Base-by-base conservation (phyloP, 2,797 vertebrate species). In the Thaleichthys pacificus region DNA sequence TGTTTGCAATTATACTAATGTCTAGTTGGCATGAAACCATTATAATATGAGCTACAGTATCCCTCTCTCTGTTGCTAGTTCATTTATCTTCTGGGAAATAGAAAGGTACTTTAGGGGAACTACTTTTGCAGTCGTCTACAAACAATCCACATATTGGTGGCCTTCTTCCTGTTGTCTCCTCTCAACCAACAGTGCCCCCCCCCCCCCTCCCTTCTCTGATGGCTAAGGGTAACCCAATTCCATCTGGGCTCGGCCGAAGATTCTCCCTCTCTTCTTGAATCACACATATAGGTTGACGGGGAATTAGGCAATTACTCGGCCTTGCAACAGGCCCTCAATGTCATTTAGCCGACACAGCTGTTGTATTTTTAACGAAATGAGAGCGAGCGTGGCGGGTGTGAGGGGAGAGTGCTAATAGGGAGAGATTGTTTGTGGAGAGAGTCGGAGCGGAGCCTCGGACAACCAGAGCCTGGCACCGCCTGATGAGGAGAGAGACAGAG, bases 281-380 rank as follows among this genome's bases (percentile, higher is more conserved):
- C 68, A 75, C 62, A 61, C 75, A 80, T 80, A 77, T 68, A 70
- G 82, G 82, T 75, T 80, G 30, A 86, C 68, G 68, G 80, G 86
- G 84, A 80, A 83, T 83, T 76, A 84, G 77, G 71, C 84, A 77
- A 80, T 82, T 82, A 84, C 66, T 62, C 69, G 11, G 6, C 6
- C 49, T 5, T 42, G 49, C 49, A 19, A 49, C 30, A 22, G 7
- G 58, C n/a, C 32, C 9, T 54, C 26, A 80, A 69, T 82, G 73
- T 73, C 21, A 63, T 73, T 68, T 47, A 35, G 26, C 15, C 7
- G n/a, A 8, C 21, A 56, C 38, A 42, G 49, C 61, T 19, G 26
- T 8, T n/a, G 60, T 6, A 3, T 5, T 30, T 17, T 24, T 14
- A 58, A 35, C 38, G 54, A 7, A 32, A n/a, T 62, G 47, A 54